Evolutionary conservation across 2,113 vertebrate species (phyloP).

Genomic region (human): DNA sequence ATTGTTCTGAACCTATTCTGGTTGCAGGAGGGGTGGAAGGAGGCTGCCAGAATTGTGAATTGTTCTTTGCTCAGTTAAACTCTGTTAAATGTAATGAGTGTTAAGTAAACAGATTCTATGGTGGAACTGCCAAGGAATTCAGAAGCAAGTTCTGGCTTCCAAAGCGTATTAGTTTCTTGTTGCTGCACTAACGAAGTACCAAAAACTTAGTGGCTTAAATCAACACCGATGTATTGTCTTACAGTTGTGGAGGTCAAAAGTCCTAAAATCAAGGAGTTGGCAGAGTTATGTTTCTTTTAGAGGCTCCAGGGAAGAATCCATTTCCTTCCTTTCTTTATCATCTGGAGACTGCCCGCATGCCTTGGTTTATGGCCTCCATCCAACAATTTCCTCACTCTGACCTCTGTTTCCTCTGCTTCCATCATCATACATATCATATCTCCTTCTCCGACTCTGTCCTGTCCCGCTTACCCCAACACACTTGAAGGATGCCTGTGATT

Average conservation of each 20-base stretch:
- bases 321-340: background rate
- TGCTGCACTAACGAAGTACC: background rate
- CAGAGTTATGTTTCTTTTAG: background rate
- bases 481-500: background rate
- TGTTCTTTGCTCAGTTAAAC: background rate
- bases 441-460: background rate
- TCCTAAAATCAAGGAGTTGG: background rate
- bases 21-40: background rate
- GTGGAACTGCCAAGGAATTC: background rate
- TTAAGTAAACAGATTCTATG: background rate
- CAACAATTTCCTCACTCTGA: background rate
- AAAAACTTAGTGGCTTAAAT: background rate
- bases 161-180: background rate
- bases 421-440: accelerated
- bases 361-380: background rate
- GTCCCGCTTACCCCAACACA: background rate
- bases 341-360: background rate
- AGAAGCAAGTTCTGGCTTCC: background rate
- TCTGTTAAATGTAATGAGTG: background rate
- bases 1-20: background rate
- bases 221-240: background rate
- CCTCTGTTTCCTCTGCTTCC: background rate
- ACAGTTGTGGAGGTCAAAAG: background rate
- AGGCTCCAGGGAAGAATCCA: accelerated
- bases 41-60: background rate